Evolutionary conservation across 2,113 vertebrate species (phyloP), one percentile per base, ranked within the genome.

Genomic region (Gymnogyps californianus): DNA sequence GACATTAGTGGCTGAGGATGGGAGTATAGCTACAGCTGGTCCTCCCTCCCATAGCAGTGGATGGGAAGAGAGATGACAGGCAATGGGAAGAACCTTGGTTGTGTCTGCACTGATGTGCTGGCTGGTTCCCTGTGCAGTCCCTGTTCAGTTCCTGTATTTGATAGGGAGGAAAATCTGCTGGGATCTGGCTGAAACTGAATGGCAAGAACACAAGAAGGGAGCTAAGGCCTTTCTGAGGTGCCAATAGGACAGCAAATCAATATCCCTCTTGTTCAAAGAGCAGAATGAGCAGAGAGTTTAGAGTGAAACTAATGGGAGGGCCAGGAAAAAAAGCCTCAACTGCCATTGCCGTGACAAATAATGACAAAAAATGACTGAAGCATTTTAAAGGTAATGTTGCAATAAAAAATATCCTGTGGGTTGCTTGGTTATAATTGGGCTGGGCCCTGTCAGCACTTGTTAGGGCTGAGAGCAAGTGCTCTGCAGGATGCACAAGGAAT

Each of bases 311-410:
- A 36, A 51, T 70, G 31, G 71, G 51, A 78, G 83, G 42, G 34
- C 58, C 21, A 24, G 75, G 47, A 14, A 69, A 86, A 92, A 54
- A 87, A 76, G 75, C 70, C 36, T 87, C 55, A 22, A 18, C 46
- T 74, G 51, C 75, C 0, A 82, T 85, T 96, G 79, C 94, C 7
- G 71, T 89, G 96, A 94, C 83, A 84, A 84, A 89, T 93, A 89
- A 87, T 74, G 79, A 46, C 72, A 77, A 87, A 83, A 93, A 80
- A 85, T 52, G 92, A 90, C 47, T 64, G 61, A 42, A 85, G 28
- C n/a, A 2, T 86, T 95, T 83, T 64, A 36, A 83, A 38, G 85
- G 67, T 55, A 80, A 86, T 49, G 46, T 46, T 86, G 90, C 90
- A 66, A 83, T 93, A 70, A 83, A 86, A 83, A 42, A 42, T 17